A percentile compares a stretch with the other conserved stretches of the same genome.
Evolutionary conservation across 2,888 invertebrate species (phyloP).

Genomic region (Tolmerus cingulatus): DNA sequence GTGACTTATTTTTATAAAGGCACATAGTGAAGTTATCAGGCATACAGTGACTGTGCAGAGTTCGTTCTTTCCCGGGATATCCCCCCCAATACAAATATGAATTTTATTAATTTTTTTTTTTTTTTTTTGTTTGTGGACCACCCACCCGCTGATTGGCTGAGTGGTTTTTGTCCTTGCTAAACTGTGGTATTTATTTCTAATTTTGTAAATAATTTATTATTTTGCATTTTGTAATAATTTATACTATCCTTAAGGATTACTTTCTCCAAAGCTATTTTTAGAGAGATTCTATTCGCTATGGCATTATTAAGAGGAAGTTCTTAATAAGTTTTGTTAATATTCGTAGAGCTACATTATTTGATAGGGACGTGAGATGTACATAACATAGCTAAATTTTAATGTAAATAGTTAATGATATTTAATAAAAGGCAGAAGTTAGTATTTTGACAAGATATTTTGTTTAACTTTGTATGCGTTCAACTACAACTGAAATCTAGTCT

Average conservation of each 20-base stretch:
- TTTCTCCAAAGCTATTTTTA: slow-evolving; percentile 37
- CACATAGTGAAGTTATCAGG: slow-evolving; percentile 7
- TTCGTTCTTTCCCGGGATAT: background rate
- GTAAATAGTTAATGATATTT: slow-evolving; percentile 40
- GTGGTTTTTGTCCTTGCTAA: slow-evolving; percentile 42
- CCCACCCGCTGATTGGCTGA: background rate
- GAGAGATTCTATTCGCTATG: slow-evolving; percentile 32
- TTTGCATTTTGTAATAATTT: slow-evolving; percentile 34
- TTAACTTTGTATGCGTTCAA: slow-evolving; percentile 39
- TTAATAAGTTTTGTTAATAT: slow-evolving; percentile 29
- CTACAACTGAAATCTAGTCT: slow-evolving; percentile 35
- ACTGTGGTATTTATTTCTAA: slow-evolving; percentile 46
- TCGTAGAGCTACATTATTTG: slow-evolving; percentile 18
- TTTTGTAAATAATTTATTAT: slow-evolving; percentile 41
- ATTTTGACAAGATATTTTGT: slow-evolving; percentile 37
- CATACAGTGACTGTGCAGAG: background rate
- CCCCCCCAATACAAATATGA: background rate
- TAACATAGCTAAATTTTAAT: slow-evolving; percentile 38
- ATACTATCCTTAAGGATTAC: slow-evolving; percentile 28
- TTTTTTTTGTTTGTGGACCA: background rate
- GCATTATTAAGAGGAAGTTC: slow-evolving; percentile 17
- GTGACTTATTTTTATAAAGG: slow-evolving; percentile 25
- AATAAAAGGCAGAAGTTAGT: slow-evolving; percentile 31
- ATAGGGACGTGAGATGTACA: slow-evolving; percentile 16
- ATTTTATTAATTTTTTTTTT: background rate